These are phyloP conservation scores for Metopolophium dirhodum DNA, from an alignment of 1,140 invertebrate genomes.

Conservation along the genomic window DNA sequence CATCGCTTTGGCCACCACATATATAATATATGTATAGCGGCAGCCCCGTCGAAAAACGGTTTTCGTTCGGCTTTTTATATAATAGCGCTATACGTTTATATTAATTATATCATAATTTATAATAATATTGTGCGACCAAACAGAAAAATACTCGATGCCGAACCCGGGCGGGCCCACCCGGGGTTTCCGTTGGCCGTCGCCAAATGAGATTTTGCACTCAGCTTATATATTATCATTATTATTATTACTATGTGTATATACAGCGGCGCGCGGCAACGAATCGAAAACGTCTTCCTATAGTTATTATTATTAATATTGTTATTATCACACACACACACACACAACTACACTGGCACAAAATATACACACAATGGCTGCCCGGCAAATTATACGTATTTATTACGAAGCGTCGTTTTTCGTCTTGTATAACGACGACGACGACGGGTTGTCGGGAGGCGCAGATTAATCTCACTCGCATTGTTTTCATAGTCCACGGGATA, in stretches of 20 bases:
- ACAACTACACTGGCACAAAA: background rate
- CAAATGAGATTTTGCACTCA: background rate
- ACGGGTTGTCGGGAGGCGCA: background rate
- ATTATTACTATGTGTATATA: background rate
- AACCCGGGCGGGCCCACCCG: background rate
- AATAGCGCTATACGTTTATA: background rate
- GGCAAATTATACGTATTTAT: constrained; percentile 8
- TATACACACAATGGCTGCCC: background rate
- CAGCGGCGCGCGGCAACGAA: background rate
- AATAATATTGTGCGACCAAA: background rate
- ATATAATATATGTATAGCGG: background rate
- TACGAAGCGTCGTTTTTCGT: background rate
- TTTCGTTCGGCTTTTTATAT: background rate
- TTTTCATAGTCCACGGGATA: background rate
- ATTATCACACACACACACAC: background rate
- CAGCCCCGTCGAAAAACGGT: background rate
- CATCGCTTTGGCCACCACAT: no score
- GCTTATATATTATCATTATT: background rate
- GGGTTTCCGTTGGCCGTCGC: background rate
- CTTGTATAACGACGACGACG: background rate
- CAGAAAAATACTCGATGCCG: background rate
- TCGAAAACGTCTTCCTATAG: background rate
- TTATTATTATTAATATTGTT: background rate
- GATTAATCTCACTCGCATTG: constrained; percentile 11
- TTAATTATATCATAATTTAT: background rate